Percentiles rank a stretch among this genome's conserved stretches.
phyloP scores from a whole-genome alignment of 2,113 vertebrate species.

The Gobiocypris rarus region DNA sequence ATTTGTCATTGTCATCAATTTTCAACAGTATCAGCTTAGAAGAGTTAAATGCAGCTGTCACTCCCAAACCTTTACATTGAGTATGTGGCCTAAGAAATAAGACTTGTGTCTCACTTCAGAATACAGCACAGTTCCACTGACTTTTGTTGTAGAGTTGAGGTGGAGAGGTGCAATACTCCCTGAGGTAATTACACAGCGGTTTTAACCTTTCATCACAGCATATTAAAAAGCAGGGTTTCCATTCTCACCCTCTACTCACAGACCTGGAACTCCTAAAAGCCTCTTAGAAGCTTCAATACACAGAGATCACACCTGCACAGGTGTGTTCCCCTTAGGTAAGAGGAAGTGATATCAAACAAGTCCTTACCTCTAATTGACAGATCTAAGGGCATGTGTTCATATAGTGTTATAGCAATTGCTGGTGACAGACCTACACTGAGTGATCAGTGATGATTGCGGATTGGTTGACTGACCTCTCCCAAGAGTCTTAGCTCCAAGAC shows the following conservation, averaged over 20 bases:
- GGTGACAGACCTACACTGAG: slow-evolving; percentile 38
- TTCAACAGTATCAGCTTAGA: neutral
- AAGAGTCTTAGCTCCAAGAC: slow-evolving; percentile 68
- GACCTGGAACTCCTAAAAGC: slow-evolving; percentile 40
- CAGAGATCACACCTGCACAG: slow-evolving; percentile 71
- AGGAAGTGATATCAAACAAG: slow-evolving; percentile 75
- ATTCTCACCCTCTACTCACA: slow-evolving; percentile 39
- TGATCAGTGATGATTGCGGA: slow-evolving; percentile 24
- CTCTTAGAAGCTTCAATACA: slow-evolving; percentile 52
- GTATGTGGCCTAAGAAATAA: neutral
- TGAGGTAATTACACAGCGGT: slow-evolving; percentile 65
- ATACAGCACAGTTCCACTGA: neutral
- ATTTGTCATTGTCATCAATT: too few relatives aligned
- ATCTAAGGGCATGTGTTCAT: slow-evolving; percentile 49
- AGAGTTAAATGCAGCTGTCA: neutral
- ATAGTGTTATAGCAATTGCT: neutral
- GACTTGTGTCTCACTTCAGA: neutral
- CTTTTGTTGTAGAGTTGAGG: neutral
- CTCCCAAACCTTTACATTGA: neutral
- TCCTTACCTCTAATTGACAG: slow-evolving; percentile 61
- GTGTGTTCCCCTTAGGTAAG: slow-evolving; percentile 67
- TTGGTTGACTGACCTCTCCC: slow-evolving; percentile 70
- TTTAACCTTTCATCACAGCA: slow-evolving; percentile 67
- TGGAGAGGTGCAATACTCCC: slow-evolving; percentile 25
- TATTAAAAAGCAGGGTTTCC: slow-evolving; percentile 68